Evolutionary conservation across 2,113 vertebrate genomes (phyloP), one percentile per base, ranked within the genome.

Genomic region (Podarcis muralis): DNA sequence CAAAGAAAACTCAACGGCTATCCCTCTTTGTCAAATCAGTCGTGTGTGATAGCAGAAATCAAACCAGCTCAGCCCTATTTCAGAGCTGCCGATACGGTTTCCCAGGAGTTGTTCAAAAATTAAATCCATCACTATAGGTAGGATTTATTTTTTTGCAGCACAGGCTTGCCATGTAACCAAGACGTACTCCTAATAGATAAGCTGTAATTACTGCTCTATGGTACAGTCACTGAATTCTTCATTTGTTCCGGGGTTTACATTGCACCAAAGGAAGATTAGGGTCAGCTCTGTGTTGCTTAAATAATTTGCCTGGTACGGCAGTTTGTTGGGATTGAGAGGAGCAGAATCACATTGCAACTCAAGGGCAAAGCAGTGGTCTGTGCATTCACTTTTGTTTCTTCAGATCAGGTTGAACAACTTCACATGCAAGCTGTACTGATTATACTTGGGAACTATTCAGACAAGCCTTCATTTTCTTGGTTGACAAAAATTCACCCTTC

Each of bases 231-330:
- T 72, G 91, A 95, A 91, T 94, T 95, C 85, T 92, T 94, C 86
- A 90, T 87, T 93, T 92, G 76, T 94, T 37, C 87, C 92, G 89
- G 40, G 90, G 90, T 92, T 95, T 94, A 72, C 83, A 89, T 90
- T 94, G 88, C 90, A 92, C 89, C 87, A 90, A 80, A 91, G 88
- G 89, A 95, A 88, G 94, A 93, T 95, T 95, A 95, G 93, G 92
- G 93, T 94, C 94, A 93, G 90, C 86, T 76, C 25, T 93, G 89
- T 87, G 92, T 93, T 93, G 90, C 91, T 93, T 90, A 90, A 92
- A 85, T 93, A n/a, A 88, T 93, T 95, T 93, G 89, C 90, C 89
- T 93, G 92, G 91, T 94, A 93, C 90, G 40, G 88, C 91, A 68
- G 59, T 84, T 84, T 88, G 74, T n/a, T 84, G 16, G 59, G 57